Base-by-base conservation (phyloP, 2,888 invertebrate species). In the Listrodromus nycthemerus region DNA sequence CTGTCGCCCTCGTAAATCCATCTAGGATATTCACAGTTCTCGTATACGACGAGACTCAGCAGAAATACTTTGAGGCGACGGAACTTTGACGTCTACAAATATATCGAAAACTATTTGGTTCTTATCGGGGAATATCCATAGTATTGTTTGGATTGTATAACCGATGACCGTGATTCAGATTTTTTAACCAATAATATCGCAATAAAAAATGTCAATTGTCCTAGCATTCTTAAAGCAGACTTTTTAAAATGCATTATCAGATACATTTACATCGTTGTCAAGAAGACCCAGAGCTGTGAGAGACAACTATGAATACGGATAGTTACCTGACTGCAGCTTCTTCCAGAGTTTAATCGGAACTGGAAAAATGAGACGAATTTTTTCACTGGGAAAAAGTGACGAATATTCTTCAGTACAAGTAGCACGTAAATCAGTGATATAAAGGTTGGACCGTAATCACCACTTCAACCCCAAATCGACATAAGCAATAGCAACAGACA, bases 1-100 rank as follows among this genome's bases (percentile, higher is more conserved):
- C 73, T 78, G 55, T 74, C 67, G 61, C 74, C 73, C 78, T 61
- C 78, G 61, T 73, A 78, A 78, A 82, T 82, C 78, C 73, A 78
- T 74, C 69, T 37, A 5, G n/a, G 52, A 63, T 78, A 78, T 69
- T 50, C 66, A 33, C 41, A 33, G 61, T 45, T 78, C 24, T 33
- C 30, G 30, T 69, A 74, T 48, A 45, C 45, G 45, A 27, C 27
- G 27, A 63, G 16, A 27, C 58, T 63, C 74, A 48, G 21, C 48
- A 33, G 8, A 74, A 74, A 74, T 50, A 19, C 19, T 30, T 27
- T 19, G 10, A 30, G 30, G 27, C 45, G 30, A 33, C 24, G 16
- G n/a, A 73, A 61, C 19, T 58, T 6, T 73, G 27, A 27, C n/a
- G 24, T 19, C 10, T 24, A 3, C 45, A 48, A 73, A 73, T 61